Evolutionary conservation across 2,888 invertebrate genomes (phyloP), one percentile per base, ranked within the genome.

Genomic region (Crepidodera aurea): DNA sequence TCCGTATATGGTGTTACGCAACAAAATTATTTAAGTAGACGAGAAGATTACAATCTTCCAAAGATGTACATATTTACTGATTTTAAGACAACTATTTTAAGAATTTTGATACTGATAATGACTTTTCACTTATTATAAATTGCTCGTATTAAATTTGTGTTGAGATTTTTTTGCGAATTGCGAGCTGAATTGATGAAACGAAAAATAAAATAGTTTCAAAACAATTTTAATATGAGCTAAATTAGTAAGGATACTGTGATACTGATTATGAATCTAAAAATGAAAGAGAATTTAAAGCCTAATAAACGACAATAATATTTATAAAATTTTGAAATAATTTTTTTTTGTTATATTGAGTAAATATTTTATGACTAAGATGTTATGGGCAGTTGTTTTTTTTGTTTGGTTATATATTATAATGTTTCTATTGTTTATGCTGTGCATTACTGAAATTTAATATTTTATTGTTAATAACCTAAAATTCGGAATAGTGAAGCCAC

Each of bases 1-100:
- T 96, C 90, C 88, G 93, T 72, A 91, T 96, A 82, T 95, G 93
- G 92, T 90, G 90, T 81, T 90, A 93, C 76, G 92, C 93, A 71
- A 90, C 90, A 75, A 90, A 92, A 80, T 84, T 92, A 65, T 92
- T 92, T 82, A 90, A 93, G 83, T 92, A 87, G 63, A 64, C 59
- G 15, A 25, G 58, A 57, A 51, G 51, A 29, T 44, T 51, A 15
- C 15, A 51, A 32, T 60, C 59, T 62, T 67, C 60, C 46, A 59
- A 64, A 65, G 72, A 68, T 74, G 74, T 74, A 74, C 29, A 74
- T 74, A 74, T 70, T 72, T 66, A 64, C 68, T 69, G 62, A 65
- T 62, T 60, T 65, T 69, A 68, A 64, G 50, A 61, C 29, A 13
- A 34, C 64, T 65, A 51, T 61, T 64, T 67, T 64, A 61, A 67